Evolutionary conservation across 2,888 invertebrate species (phyloP), one percentile per base, ranked within the genome.

Genomic region (Gandaritis pyraliata): DNA sequence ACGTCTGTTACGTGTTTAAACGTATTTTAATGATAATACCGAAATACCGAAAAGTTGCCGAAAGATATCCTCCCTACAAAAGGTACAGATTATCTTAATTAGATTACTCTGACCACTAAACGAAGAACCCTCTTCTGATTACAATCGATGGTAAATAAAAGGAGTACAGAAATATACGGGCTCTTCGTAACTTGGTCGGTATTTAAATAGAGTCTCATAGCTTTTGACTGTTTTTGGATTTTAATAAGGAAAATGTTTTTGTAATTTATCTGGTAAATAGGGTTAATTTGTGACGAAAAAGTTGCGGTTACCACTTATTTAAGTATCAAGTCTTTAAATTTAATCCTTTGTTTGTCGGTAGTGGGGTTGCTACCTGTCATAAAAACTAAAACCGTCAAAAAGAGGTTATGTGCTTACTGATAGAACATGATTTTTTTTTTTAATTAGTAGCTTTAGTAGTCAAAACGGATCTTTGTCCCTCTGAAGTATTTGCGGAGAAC

Each of bases 51-150:
- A 57, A 7, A 33, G 10, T 18, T 30, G n/a, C 29, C 29, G 41
- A 59, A 59, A 49, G 23, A 15, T n/a, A 15, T 8, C 56, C 16
- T 15, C 48, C 15, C 63, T 52, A n/a, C n/a, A n/a, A n/a, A 47
- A 36, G 52, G 49, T 46, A 58, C 56, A 69, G 62, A 62, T 65
- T 59, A 69, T 69, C 65, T 57, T 59, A 50, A 64, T 65, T 64
- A 68, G 68, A 68, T 66, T 66, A 70, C 56, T 16, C 48, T 36
- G 54, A 46, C 69, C 68, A 69, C 66, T 47, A 63, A 55, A 59
- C 48, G 47, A 16, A 60, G 70, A 65, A 57, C 68, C 61, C 68
- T 38, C 52, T 47, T 60, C 59, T 63, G 68, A 68, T 68, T 62
- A 68, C 43, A 56, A 53, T 55, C 62, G 63, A 68, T 66, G 56